Percentiles rank a stretch among this genome's conserved stretches.
Conservation (phyloP, 92 coral and sea anemone species). For the Muricea muricata region DNA sequence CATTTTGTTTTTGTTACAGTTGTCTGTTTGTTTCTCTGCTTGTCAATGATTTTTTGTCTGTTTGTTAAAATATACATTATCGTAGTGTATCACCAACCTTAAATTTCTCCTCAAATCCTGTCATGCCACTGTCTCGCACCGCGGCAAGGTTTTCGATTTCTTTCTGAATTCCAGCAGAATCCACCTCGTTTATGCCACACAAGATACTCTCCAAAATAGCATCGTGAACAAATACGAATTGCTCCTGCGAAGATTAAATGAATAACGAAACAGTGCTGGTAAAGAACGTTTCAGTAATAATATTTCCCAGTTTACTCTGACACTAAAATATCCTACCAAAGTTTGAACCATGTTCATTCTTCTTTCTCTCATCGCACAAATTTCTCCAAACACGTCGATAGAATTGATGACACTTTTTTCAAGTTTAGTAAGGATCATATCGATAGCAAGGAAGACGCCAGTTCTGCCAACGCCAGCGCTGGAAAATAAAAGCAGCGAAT, state of each 20-base stretch:
- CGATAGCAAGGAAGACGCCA: conserved; percentile 21
- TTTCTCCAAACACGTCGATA: conserved; percentile 25
- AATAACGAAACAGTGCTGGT: background rate
- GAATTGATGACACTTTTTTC: conserved; percentile 17
- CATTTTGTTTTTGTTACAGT: too few species aligned
- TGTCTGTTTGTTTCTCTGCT: too few species aligned
- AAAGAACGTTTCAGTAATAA: background rate
- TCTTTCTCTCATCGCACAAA: conserved; percentile 11
- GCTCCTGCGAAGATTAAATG: background rate
- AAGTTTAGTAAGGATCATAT: conserved; percentile 13
- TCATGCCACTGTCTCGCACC: conserved; percentile 1
- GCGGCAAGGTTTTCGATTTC: background rate
- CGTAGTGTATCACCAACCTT: too few species aligned
- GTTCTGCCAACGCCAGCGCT: conserved; percentile 37
- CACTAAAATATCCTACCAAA: background rate
- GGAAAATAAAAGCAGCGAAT: background rate
- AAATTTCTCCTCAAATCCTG: conserved; percentile 25
- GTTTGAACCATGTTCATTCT: conserved; percentile 33
- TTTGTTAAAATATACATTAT: too few species aligned
- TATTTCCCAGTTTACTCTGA: background rate
- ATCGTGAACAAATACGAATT: conserved; percentile 21
- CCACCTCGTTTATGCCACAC: conserved; percentile 15
- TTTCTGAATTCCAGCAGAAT: background rate
- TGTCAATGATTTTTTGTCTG: too few species aligned
- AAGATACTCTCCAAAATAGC: conserved; percentile 11